Evolutionary conservation across 2,888 invertebrate species (phyloP), one percentile per base, ranked within the genome.

Genomic region (Apoderus coryli): DNA sequence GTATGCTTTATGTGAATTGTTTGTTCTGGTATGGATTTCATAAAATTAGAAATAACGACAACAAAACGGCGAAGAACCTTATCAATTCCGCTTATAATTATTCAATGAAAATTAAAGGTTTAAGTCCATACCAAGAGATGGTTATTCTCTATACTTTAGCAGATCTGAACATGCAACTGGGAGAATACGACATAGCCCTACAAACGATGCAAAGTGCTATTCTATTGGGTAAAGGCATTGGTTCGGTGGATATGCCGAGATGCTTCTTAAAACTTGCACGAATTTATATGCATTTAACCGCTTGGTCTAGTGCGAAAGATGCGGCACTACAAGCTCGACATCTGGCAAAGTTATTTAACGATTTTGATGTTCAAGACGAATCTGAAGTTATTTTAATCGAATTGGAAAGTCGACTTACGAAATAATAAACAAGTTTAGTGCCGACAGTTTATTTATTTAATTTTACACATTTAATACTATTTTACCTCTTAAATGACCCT

Each of bases 401-500:
- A n/a, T n/a, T 19, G 7, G n/a, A 19, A n/a, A 19, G n/a, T n/a
- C n/a, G n/a, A 19, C 19, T 7, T 7, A 19, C n/a, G n/a, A 19
- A 19, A 19, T 19, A 7, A n/a, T 19, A n/a, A 6, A 19, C 19
- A 19, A 19, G n/a, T 7, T 19, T 7, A 19, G 6, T 19, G n/a
- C n/a, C n/a, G n/a, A n/a, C 19, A 19, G n/a, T 25, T n/a, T 25
- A 25, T 25, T 10, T 4, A 23, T 12, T 33, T 25, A 16, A 36
- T 24, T 13, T 27, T 33, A 27, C 39, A 57, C 41, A n/a, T 66
- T 61, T 11, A 79, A 59, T 11, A 86, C 69, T 42, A 82, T 62
- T 67, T 88, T 88, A 39, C 88, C 89, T 46, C 85, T 64, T 44
- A 78, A 63, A 52, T 77, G 75, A 2, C 82, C 82, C 16, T 56